phyloP scores from a whole-genome alignment of 2,888 invertebrate species.

The Drosophila anceps region DNA sequence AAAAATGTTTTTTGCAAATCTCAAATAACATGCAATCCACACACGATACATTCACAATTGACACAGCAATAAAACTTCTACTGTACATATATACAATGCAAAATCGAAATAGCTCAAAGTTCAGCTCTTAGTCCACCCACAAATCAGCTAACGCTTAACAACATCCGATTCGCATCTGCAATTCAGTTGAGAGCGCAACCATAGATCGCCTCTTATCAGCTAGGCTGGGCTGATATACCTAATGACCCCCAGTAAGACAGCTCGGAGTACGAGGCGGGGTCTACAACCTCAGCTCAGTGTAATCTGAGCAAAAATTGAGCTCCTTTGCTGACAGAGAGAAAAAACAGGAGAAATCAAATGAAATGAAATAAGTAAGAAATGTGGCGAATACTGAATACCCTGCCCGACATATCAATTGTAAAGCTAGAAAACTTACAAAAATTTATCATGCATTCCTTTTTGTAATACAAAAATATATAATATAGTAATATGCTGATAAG shows the following conservation, averaged over 20 bases:
- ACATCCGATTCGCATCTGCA: conserved; percentile 27
- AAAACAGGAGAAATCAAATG: not conserved
- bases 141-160: not conserved
- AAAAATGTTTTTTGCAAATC: no score
- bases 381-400: not conserved
- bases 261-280: conserved; percentile 25
- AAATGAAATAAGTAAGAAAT: not conserved
- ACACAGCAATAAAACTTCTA: no score
- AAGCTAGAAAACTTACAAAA: not conserved
- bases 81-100: no score
- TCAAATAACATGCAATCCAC: no score
- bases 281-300: conserved; percentile 41
- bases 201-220: conserved; percentile 39
- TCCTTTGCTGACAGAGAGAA: conserved; percentile 21
- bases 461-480: not conserved
- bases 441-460: no score
- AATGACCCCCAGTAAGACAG: conserved; percentile 36
- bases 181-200: not conserved
- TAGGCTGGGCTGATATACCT: conserved; percentile 28
- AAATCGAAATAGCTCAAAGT: no score
- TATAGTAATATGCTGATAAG: conserved; percentile 1
- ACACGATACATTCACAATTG: no score
- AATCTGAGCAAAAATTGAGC: conserved; percentile 49
- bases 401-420: not conserved
- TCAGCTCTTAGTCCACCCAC: conserved; percentile 45